Conservation (phyloP, 2,888 invertebrate species). For the Bibio marci region DNA sequence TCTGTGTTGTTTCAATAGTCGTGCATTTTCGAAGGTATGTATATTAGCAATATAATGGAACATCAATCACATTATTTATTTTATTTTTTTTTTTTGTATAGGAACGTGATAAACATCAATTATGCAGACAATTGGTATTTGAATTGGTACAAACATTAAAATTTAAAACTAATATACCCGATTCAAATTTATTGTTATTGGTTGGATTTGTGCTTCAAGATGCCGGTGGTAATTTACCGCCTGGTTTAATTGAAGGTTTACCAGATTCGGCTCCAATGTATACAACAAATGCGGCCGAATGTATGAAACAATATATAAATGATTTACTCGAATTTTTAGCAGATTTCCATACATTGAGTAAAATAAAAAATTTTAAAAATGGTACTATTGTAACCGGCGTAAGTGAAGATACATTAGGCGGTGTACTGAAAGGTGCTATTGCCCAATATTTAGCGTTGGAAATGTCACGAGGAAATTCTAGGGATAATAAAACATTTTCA, state of each 20-base stretch:
- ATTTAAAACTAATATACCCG: conserved; percentile 87
- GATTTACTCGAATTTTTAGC: conserved; percentile 91
- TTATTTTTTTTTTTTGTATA: conserved; percentile 1
- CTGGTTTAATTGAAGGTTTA: conserved; percentile 49
- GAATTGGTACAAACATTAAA: conserved; percentile 91
- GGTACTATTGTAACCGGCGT: conserved; percentile 47
- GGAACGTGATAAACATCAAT: conserved; percentile 84
- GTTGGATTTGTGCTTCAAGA: conserved; percentile 81
- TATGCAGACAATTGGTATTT: conserved; percentile 81
- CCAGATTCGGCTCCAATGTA: conserved; percentile 28
- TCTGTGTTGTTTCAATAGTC: conserved; percentile 75
- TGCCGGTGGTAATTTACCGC: conserved; percentile 72
- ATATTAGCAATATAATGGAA: no score
- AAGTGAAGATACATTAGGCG: conserved; percentile 92
- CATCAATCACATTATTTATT: not conserved
- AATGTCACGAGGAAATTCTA: conserved; percentile 70
- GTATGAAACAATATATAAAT: conserved; percentile 76
- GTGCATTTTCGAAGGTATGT: conserved; percentile 59
- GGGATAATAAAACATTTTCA: conserved; percentile 66
- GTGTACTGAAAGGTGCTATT: conserved; percentile 87
- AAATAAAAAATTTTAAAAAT: conserved; percentile 75
- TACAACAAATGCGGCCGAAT: conserved; percentile 82
- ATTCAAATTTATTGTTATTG: conserved; percentile 82
- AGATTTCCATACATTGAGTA: conserved; percentile 90
- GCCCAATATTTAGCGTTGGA: conserved; percentile 89